Base-by-base conservation (phyloP, 2,797 vertebrate species). In the Rhinatrema bivittatum region DNA sequence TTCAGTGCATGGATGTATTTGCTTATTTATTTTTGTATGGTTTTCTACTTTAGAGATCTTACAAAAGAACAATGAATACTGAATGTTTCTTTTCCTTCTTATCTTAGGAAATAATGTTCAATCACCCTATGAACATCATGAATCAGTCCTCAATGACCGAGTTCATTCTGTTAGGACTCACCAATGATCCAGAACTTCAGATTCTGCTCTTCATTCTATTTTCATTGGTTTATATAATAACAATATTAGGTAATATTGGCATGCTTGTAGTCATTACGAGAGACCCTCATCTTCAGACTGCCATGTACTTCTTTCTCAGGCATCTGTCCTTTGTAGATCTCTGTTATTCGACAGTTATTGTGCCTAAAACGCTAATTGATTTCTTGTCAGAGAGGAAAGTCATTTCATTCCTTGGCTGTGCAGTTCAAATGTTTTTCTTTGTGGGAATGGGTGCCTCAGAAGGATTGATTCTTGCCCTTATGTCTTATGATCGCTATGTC, bases 381-480 rank as follows among this genome's bases (percentile, higher is more conserved):
- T 29, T 45, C 6, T 17, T 44, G 6, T 25, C 5, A 12, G 22
- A 17, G 5, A 25, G 20, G 9, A 25, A 16, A 13, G 26, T 20
- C 19, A 45, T 45, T 16, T 25, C 42, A 12, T 7, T 11, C 3
- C 10, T 25, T 17, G 23, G 22, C 12, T 45, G 42, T 25, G 42
- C 42, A 13, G n/a, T 20, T 9, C 42, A 45, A 12, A 34, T 45
- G 4, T 45, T 45, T 20, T 25, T 31, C 22, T 37, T 45, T 26
- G 45, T 34, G n/a, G 37, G 42, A 27, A 45, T 45, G 31, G 42
- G 42, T 5, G 37, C 42, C 6, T 37, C 42, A 10, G 42, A 45
- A 16, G 45, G 42, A 26, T 22, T 45, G 17, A 42, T 45, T 8
- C 45, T 45, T 37, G 42, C 42, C n/a, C 23, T 37, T 9, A 45